Conservation (phyloP, 2,797 vertebrate genomes). For the Miichthys miiuy region DNA sequence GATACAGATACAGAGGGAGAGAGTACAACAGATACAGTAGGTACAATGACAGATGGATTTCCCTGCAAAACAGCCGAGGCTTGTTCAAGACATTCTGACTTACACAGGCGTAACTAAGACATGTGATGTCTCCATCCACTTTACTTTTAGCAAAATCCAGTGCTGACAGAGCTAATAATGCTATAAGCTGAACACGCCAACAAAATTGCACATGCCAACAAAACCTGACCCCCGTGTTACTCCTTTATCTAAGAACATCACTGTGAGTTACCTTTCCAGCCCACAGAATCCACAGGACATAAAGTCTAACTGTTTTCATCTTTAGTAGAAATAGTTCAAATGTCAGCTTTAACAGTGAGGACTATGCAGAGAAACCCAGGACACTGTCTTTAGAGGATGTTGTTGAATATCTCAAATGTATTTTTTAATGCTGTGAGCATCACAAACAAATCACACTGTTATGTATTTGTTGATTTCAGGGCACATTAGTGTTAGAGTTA, state of each 20-base stretch:
- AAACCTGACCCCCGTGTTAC: slow-evolving; percentile 51
- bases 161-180: background rate
- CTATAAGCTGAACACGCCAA: background rate
- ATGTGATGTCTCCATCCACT: background rate
- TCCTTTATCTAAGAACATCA: background rate
- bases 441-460: background rate
- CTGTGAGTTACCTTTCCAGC: background rate
- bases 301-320: background rate
- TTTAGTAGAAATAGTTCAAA: background rate
- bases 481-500: too few relatives aligned
- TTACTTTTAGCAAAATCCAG: background rate
- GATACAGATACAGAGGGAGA: slow-evolving; percentile 75
- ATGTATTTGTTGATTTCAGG: too few relatives aligned
- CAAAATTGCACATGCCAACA: slow-evolving; percentile 25
- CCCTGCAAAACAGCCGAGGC: slow-evolving; percentile 13
- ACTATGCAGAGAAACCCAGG: too few relatives aligned
- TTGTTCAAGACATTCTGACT: slow-evolving; percentile 39
- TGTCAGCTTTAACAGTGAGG: background rate
- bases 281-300: background rate
- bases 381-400: background rate
- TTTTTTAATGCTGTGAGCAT: too few relatives aligned
- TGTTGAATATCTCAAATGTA: background rate
- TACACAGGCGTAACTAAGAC: background rate
- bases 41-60: slow-evolving; percentile 83
- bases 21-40: slow-evolving; percentile 64